Percentiles rank a stretch among this genome's conserved stretches.
Evolutionary conservation across 1,140 invertebrate species (phyloP).

Genomic region (Drosophila novamexicana): DNA sequence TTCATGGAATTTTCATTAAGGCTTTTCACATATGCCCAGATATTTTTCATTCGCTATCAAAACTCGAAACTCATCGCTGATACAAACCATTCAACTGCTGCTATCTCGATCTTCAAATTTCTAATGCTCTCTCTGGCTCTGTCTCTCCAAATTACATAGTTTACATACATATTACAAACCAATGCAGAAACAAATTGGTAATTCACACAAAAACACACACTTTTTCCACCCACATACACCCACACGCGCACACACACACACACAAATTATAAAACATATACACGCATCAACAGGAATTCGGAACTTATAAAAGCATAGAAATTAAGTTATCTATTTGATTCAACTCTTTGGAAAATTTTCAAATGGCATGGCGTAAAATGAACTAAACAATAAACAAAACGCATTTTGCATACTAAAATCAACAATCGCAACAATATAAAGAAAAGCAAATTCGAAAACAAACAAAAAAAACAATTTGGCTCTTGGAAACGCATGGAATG

Average conservation of each 20-base stretch:
- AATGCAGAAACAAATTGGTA: slow-evolving; percentile 65
- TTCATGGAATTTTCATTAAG: slow-evolving; percentile 4
- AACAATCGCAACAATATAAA: slow-evolving; percentile 30
- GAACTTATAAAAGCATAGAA: slow-evolving; percentile 50
- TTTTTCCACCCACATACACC: slow-evolving; percentile 22
- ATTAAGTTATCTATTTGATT: slow-evolving; percentile 51
- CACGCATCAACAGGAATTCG: slow-evolving; percentile 22
- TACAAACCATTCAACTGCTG: slow-evolving; percentile 17
- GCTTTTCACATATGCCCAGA: slow-evolving; percentile 3
- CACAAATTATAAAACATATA: slow-evolving; percentile 41
- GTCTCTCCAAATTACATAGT: slow-evolving; percentile 2
- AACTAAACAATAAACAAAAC: slow-evolving; percentile 46
- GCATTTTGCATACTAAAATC: slow-evolving; percentile 67
- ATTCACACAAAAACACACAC: slow-evolving; percentile 36
- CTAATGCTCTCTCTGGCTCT: slow-evolving; percentile 32
- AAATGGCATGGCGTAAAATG: slow-evolving; percentile 64
- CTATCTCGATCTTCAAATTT: slow-evolving; percentile 18
- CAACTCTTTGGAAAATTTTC: slow-evolving; percentile 26
- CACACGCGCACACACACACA: slow-evolving; percentile 47
- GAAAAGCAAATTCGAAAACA: slow-evolving; percentile 25
- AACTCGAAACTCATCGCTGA: slow-evolving; percentile 18
- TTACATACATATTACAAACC: slow-evolving; percentile 32
- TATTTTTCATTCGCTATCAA: slow-evolving; percentile 10
- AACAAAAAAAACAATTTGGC: slow-evolving; percentile 56
- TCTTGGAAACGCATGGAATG: slow-evolving; percentile 73